phyloP scores from a whole-genome alignment of 2,797 vertebrate species.

The Semaprochilodus insignis region DNA sequence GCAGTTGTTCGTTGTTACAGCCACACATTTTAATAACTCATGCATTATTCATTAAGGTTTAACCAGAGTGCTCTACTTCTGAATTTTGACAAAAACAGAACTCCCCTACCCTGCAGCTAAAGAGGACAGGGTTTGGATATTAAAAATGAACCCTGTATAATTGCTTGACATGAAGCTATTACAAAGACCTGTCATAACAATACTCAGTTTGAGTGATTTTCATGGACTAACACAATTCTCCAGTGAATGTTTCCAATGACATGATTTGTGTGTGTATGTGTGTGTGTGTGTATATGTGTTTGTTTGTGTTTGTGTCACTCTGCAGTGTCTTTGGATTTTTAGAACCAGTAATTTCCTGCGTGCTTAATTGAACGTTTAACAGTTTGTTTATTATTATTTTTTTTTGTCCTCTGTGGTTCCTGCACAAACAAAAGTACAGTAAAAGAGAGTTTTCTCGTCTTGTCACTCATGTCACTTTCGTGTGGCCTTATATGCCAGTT shows the following conservation, averaged over 20 bases:
- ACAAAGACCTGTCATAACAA: background rate
- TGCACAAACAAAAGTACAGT: background rate
- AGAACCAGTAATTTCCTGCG: conserved; percentile 12
- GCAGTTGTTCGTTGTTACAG: conserved; percentile 31
- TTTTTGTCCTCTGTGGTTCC: background rate
- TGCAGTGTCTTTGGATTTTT: background rate
- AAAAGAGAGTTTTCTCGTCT: background rate
- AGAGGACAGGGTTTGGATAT: conserved; percentile 16
- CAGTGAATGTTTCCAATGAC: background rate
- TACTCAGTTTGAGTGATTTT: conserved; percentile 9
- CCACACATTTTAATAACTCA: conserved; percentile 39
- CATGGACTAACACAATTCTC: background rate
- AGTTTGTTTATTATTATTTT: background rate
- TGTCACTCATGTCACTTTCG: background rate
- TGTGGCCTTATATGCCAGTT: too few relatives aligned
- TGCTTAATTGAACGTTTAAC: conserved; percentile 35
- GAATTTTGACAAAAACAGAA: conserved; percentile 28
- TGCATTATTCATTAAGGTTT: conserved; percentile 49
- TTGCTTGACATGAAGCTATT: conserved; percentile 25
- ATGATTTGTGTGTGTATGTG: background rate
- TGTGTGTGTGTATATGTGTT: conserved; percentile 4
- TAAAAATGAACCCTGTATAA: conserved; percentile 31
- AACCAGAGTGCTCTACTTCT: conserved; percentile 28
- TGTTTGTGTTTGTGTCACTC: background rate
- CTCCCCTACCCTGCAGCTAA: conserved; percentile 5